Evolutionary conservation across 2,113 vertebrate species (phyloP), one percentile per base, ranked within the genome.

Genomic region (Nesoenas mayeri): DNA sequence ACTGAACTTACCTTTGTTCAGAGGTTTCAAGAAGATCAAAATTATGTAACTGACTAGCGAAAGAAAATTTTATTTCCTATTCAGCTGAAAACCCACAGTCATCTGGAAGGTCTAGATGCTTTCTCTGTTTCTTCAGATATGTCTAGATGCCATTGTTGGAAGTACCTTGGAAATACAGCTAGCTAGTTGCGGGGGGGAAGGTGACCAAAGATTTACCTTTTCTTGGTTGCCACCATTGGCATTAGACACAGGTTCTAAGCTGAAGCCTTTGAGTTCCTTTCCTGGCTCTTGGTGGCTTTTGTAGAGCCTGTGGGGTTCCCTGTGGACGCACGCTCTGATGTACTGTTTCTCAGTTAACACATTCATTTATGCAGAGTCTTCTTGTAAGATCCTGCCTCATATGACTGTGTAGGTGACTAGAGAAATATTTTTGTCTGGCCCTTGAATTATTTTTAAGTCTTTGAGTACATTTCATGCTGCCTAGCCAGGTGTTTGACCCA

Each of bases 241-340:
- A 6, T 83, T 67, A 61, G 47, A 44, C 11, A 2, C 4, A 9
- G 20, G 21, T 42, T 80, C 13, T 53, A 34, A 51, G 67, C 36
- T 66, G 34, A 64, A 74, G 48, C 6, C 62, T 66, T 79, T 51
- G 25, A 12, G 5, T 62, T 66, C 22, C 61, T 78, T 79, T 12
- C 12, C 38, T 51, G 29, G 26, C 21, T 25, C 15, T 3, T 1
- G 0, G n/a, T 10, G 3, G 19, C 14, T 50, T 84, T 71, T 54
- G 7, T 3, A 32, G 53, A 26, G 10, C 31, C 56, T 12, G 42
- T 19, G 54, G 58, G 44, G 15, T 9, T 69, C 54, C 22, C 56
- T 51, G 0, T 0, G 2, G 34, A 17, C 38, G 18, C 13, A 1
- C 11, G 36, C 25, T 11, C 12, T 29, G 53, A 13, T 11, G 7